Percentiles rank a stretch among this genome's conserved stretches.
Conservation (phyloP, 2,113 vertebrate genomes). For the Cricetomys ansorgei region DNA sequence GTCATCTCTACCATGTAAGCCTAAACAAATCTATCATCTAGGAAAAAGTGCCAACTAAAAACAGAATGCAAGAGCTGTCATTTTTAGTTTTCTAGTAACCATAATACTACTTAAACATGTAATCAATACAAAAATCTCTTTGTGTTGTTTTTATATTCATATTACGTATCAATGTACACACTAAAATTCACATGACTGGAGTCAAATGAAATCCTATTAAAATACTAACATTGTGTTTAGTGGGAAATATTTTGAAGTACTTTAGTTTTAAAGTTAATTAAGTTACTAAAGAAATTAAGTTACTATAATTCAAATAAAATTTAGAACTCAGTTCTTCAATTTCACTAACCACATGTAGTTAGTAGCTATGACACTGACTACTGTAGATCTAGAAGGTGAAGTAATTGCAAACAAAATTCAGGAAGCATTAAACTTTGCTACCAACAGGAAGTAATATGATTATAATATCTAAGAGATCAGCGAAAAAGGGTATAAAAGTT, state of each 20-base stretch:
- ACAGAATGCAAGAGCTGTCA: not conserved
- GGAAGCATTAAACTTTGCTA: not conserved
- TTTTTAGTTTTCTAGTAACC: slow-evolving; percentile 1
- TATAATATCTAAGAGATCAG: not conserved
- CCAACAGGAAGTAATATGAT: not conserved
- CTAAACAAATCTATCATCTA: not conserved
- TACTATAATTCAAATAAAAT: slow-evolving; percentile 6
- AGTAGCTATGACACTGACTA: not conserved
- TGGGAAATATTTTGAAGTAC: not conserved
- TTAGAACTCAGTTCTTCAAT: not conserved
- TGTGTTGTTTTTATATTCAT: not conserved
- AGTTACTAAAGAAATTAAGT: not conserved
- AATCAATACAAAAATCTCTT: not conserved
- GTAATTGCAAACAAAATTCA: not conserved
- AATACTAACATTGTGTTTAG: not conserved
- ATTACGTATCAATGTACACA: not conserved
- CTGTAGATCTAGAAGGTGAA: not conserved
- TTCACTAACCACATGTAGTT: not conserved
- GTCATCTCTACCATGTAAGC: not conserved
- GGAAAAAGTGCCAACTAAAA: not conserved
- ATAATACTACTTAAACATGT: not conserved
- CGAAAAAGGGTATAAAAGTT: not conserved
- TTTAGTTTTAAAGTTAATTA: not conserved
- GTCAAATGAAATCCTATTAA: not conserved
- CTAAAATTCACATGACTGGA: not conserved